These are phyloP conservation scores for Plecturocebus donacophilus DNA, from an alignment of 2,113 vertebrate species.

Conservation along the genomic window DNA sequence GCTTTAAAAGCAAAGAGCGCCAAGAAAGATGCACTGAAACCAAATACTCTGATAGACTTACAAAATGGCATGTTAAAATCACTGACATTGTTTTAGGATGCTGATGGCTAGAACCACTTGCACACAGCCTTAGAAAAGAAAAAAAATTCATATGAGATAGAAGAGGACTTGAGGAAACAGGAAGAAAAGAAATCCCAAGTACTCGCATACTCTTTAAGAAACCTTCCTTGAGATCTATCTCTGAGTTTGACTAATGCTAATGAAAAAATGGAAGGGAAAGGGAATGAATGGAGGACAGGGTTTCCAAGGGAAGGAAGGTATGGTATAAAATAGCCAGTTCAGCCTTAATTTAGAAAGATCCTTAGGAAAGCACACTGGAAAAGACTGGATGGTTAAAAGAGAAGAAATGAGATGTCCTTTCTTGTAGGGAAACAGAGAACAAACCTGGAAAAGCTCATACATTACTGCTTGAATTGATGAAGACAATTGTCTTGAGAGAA, in stretches of 20 bases:
- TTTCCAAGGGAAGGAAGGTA: not conserved
- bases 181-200: not conserved
- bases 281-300: not conserved
- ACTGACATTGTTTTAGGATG: not conserved
- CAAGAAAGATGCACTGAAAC: constrained; percentile 1
- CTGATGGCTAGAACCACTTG: constrained; percentile 39
- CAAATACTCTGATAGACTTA: constrained; percentile 31
- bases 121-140: constrained; percentile 52
- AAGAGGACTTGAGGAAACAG: not conserved
- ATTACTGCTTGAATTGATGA: not conserved
- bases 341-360: not conserved
- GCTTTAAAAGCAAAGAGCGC: constrained; percentile 59
- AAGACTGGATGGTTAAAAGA: not conserved
- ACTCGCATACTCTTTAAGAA: not conserved
- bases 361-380: not conserved
- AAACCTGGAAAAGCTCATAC: not conserved
- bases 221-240: not conserved
- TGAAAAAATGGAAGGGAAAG: not conserved
- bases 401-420: not conserved
- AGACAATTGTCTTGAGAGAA: not conserved
- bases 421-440: not conserved
- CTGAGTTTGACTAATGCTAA: not conserved
- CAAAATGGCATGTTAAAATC: constrained; percentile 54
- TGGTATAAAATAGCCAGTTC: not conserved
- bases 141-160: not conserved